A percentile compares a stretch with the other conserved stretches of the same genome.
These are phyloP conservation scores for Schizopygopsis malacanthus DNA, from an alignment of 2,797 vertebrate genomes.

Conservation along the genomic window DNA sequence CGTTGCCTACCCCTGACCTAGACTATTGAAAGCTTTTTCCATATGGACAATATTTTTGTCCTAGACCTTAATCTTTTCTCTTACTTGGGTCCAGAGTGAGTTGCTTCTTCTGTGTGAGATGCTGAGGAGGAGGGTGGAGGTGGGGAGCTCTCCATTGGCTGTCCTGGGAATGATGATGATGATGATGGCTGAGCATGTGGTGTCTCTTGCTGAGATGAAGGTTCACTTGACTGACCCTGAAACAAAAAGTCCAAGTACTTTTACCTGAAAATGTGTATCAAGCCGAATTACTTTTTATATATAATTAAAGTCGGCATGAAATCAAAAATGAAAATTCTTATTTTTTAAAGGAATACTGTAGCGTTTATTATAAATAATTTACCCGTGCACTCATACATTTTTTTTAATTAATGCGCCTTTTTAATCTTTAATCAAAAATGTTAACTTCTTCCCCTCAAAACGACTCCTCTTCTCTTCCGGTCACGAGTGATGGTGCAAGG, in stretches of 20 bases:
- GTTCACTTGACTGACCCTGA: constrained; percentile 71
- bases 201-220: constrained; percentile 70
- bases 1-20: background rate
- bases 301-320: background rate
- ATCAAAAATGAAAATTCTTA: no score
- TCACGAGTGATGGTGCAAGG: no score
- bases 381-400: no score
- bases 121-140: constrained; percentile 72
- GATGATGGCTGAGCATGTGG: constrained; percentile 50
- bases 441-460: no score
- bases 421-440: no score
- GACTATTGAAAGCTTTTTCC: no score
- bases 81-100: constrained; percentile 79
- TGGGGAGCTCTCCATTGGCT: constrained; percentile 79
- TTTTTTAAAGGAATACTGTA: no score
- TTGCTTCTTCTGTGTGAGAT: constrained; percentile 75
- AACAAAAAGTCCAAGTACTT: constrained; percentile 24
- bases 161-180: constrained; percentile 72
- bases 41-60: background rate
- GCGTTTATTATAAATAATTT: no score
- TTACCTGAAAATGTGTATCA: background rate
- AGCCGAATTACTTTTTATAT: background rate
- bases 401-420: no score
- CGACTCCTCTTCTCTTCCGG: no score
- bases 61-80: constrained; percentile 37